Percentiles rank a stretch among this genome's conserved stretches.
Evolutionary conservation across 2,888 invertebrate species (phyloP).

Genomic region (Subacronicta megacephala): DNA sequence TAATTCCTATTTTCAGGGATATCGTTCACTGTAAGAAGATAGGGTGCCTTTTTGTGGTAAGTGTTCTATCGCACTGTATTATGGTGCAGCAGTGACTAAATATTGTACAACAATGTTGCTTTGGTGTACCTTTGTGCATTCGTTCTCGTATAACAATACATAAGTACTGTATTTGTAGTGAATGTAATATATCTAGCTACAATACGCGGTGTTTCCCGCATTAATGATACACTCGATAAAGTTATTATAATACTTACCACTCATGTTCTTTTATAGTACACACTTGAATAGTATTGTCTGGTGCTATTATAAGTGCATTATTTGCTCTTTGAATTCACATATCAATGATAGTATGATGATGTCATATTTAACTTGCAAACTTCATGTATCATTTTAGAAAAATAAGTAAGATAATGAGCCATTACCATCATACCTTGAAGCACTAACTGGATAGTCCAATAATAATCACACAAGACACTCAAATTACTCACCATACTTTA

Average conservation of each 20-base stretch:
- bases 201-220: conserved; percentile 21
- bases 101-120: conserved; percentile 9
- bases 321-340: conserved; percentile 42
- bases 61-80: conserved; percentile 51
- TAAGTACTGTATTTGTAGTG: conserved; percentile 32
- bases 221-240: conserved; percentile 9
- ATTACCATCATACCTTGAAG: conserved; percentile 32
- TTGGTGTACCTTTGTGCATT: conserved; percentile 56
- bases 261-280: conserved; percentile 7
- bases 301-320: conserved; percentile 30
- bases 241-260: conserved; percentile 1
- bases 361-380: conserved; percentile 44
- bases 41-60: conserved; percentile 80
- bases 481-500: too few species aligned
- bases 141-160: conserved; percentile 46
- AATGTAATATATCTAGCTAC: conserved; percentile 42
- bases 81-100: conserved; percentile 1
- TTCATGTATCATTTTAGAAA: conserved; percentile 32
- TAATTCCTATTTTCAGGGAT: conserved; percentile 74
- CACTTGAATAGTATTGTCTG: conserved; percentile 15
- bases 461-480: neutral
- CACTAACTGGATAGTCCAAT: conserved; percentile 14
- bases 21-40: conserved; percentile 63
- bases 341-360: conserved; percentile 45
- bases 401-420: conserved; percentile 17